These are phyloP conservation scores for Cantharis lateralis DNA, from an alignment of 2,888 invertebrate genomes.

Conservation along the genomic window DNA sequence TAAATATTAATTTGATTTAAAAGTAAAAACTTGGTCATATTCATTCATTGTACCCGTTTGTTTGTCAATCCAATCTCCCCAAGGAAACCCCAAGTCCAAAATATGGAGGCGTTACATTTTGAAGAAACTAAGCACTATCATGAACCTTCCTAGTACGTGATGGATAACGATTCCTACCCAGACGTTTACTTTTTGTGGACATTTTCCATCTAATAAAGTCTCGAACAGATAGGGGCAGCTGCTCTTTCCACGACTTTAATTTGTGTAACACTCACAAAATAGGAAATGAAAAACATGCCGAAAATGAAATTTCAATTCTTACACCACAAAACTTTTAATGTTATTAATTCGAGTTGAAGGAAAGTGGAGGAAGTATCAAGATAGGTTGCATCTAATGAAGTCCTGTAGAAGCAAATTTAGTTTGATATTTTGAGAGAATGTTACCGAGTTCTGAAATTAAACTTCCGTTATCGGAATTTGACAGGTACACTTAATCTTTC, in stretches of 20 bases:
- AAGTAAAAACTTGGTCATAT: neutral
- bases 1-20: neutral
- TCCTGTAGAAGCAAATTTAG: neutral
- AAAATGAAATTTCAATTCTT: neutral
- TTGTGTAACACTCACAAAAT: neutral
- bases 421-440: neutral
- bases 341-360: neutral
- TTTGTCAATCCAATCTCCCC: neutral
- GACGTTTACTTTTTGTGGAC: neutral
- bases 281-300: neutral
- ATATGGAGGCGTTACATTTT: neutral
- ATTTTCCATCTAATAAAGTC: neutral
- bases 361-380: neutral
- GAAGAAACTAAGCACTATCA: neutral
- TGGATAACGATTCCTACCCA: neutral
- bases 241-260: neutral
- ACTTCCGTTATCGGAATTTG: constrained; percentile 10
- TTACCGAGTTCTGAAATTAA: constrained; percentile 8
- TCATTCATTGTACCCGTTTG: neutral
- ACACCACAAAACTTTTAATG: neutral
- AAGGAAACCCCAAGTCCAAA: neutral
- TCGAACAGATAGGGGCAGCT: neutral
- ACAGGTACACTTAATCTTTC: constrained; percentile 10
- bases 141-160: neutral
- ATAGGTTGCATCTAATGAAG: constrained; percentile 3